Percentiles rank a stretch among this genome's conserved stretches.
Evolutionary conservation across 2,797 vertebrate species (phyloP).

Genomic region (Ceryle rudis): DNA sequence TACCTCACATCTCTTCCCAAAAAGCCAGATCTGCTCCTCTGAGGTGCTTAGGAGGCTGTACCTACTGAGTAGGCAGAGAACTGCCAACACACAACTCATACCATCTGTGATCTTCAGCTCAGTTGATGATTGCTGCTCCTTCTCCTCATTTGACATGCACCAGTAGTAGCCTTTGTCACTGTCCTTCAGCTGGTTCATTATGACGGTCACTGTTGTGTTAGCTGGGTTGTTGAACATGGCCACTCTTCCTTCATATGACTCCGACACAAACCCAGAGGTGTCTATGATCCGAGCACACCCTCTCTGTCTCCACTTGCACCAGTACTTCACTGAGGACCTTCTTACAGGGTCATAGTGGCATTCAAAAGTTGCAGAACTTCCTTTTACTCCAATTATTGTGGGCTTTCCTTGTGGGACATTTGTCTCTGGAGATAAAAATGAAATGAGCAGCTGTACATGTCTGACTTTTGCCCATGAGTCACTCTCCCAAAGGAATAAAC

Average conservation of each 20-base stretch:
- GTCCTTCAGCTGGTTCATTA: slow-evolving; percentile 72
- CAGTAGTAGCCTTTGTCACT: slow-evolving; percentile 76
- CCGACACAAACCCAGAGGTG: rapidly evolving
- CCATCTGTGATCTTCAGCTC: slow-evolving; percentile 73
- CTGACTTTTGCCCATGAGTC: rapidly evolving
- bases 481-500: neutral
- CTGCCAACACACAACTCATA: neutral
- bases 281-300: slow-evolving; percentile 51
- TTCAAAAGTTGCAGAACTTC: slow-evolving; percentile 64
- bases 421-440: slow-evolving; percentile 53
- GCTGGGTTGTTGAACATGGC: neutral
- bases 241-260: slow-evolving; percentile 47
- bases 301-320: slow-evolving; percentile 55
- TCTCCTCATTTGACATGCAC: slow-evolving; percentile 52
- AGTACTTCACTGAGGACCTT: slow-evolving; percentile 5
- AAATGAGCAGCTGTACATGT: rapidly evolving
- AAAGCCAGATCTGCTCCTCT: neutral
- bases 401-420: neutral
- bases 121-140: slow-evolving; percentile 16
- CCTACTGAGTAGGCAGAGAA: neutral
- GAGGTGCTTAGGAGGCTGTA: neutral
- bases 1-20: rapidly evolving
- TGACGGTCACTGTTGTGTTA: slow-evolving; percentile 37
- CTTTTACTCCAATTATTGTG: slow-evolving; percentile 21
- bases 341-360: slow-evolving; percentile 58